Percentiles rank a stretch among this genome's conserved stretches.
Evolutionary conservation across 2,797 vertebrate species (phyloP).

Genomic region (Chiloscyllium punctatum): DNA sequence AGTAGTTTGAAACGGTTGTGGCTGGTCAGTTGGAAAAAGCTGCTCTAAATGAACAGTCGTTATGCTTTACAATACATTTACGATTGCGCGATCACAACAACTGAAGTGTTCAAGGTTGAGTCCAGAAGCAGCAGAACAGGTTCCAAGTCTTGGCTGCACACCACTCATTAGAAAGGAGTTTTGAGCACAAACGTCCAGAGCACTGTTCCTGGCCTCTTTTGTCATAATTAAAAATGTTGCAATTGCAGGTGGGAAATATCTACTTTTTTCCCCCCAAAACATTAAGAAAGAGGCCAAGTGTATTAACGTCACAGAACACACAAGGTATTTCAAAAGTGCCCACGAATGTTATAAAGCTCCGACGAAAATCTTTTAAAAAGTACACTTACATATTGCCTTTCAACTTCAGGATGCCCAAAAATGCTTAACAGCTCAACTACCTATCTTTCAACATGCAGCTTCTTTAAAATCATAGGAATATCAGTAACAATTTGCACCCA

Average conservation of each 20-base stretch:
- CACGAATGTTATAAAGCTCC: background rate
- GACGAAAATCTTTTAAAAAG: background rate
- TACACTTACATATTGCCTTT: too few species aligned
- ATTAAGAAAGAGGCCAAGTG: background rate
- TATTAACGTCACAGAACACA: background rate
- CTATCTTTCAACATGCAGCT: too few species aligned
- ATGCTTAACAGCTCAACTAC: too few species aligned
- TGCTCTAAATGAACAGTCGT: background rate
- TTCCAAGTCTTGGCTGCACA: background rate
- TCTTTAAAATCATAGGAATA: too few species aligned
- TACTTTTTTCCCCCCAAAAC: background rate
- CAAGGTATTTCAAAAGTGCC: background rate
- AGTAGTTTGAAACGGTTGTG: background rate
- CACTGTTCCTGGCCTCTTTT: too few species aligned
- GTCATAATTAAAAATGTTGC: background rate
- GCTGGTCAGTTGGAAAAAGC: background rate
- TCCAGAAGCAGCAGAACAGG: background rate
- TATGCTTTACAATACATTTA: background rate
- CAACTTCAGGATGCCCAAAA: too few species aligned
- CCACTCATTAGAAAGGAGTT: background rate
- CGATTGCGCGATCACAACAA: background rate
- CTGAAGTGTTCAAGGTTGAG: background rate
- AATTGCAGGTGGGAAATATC: background rate
- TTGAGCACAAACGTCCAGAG: background rate
- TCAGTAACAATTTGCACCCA: too few species aligned